Evolutionary conservation across 1,140 invertebrate genomes (phyloP).

Genomic region (Halictus rubicundus): DNA sequence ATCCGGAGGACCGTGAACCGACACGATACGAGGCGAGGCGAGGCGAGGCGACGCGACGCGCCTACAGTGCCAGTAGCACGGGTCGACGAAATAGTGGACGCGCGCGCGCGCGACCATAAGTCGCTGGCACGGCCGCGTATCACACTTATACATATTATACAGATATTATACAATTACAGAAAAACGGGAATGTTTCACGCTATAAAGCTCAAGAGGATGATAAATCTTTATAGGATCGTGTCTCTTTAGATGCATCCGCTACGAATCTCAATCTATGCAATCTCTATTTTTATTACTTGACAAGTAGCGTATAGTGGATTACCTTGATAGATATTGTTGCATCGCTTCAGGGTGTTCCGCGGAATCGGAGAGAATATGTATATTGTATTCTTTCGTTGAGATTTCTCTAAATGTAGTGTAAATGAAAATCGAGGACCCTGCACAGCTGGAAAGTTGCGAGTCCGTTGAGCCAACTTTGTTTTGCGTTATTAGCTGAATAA

Average conservation of each 20-base stretch:
- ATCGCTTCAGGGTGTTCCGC: conserved; percentile 44
- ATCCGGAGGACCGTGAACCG: too few relatives aligned
- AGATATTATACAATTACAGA: conserved; percentile 27
- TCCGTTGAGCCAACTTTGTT: too few relatives aligned
- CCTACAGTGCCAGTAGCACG: neutral
- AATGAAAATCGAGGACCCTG: too few relatives aligned
- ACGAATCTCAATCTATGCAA: conserved; percentile 79
- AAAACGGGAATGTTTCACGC: conserved; percentile 47
- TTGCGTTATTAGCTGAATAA: too few relatives aligned
- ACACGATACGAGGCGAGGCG: too few relatives aligned
- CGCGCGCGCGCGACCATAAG: conserved; percentile 5
- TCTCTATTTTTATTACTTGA: conserved; percentile 81
- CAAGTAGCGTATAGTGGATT: conserved; percentile 68
- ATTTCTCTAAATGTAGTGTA: too few relatives aligned
- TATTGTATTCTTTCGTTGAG: neutral
- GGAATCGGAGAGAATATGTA: conserved; percentile 5
- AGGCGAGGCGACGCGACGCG: too few relatives aligned
- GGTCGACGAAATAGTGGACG: neutral
- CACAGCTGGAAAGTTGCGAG: too few relatives aligned
- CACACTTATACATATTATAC: conserved; percentile 51
- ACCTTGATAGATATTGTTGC: conserved; percentile 51
- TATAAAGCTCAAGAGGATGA: conserved; percentile 57
- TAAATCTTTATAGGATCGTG: conserved; percentile 62
- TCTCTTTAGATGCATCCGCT: conserved; percentile 77
- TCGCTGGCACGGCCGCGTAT: conserved; percentile 4